Evolutionary conservation across 2,888 invertebrate genomes (phyloP), one percentile per base, ranked within the genome.

Genomic region (Gasteruption jaculator): DNA sequence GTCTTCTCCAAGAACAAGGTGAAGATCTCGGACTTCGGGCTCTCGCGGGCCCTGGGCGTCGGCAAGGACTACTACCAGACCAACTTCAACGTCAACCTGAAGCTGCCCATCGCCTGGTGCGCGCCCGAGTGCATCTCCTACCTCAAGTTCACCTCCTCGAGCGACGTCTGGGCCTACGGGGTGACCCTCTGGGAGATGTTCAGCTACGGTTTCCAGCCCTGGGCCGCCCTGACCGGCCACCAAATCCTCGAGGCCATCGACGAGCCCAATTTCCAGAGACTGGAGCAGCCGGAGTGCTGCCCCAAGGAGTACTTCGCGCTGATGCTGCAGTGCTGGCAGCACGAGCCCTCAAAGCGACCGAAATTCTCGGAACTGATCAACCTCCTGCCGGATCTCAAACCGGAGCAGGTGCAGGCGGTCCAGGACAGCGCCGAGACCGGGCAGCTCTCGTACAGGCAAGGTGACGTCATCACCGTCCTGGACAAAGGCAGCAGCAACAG

Each of bases 181-280:
- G 92, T 96, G 0, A 93, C 95, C n/a, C 75, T 99, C 1, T 99
- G 97, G 97, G 99, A 99, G 72, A 92, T 97, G 91, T 99, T 97
- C 71, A 92, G 93, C 1, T 97, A 96, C 64, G 97, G 97, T 1
- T 92, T 93, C 67, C 95, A 96, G 71, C 99, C 99, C 0, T 99
- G 97, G 97, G 90, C 91, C 0, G 94, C 92, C 0, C 77, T 92
- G 37, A 93, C 91, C 0, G 92, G 92, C 0, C 86, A 91, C 52
- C 92, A 95, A 72, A 97, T 97, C 53, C 73, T 97, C 4, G 93
- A 93, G 71, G 90, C 94, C 4, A 94, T 97, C 43, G 96, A 97
- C 71, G 85, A 88, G 45, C 95, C 94, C 19, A 86, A 91, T 67
- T 89, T 80, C 66, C 88, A 86, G 73, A 80, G 95, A 45, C 73